Base-by-base conservation (phyloP, 2,888 invertebrate species). In the Vesta saturnalis region DNA sequence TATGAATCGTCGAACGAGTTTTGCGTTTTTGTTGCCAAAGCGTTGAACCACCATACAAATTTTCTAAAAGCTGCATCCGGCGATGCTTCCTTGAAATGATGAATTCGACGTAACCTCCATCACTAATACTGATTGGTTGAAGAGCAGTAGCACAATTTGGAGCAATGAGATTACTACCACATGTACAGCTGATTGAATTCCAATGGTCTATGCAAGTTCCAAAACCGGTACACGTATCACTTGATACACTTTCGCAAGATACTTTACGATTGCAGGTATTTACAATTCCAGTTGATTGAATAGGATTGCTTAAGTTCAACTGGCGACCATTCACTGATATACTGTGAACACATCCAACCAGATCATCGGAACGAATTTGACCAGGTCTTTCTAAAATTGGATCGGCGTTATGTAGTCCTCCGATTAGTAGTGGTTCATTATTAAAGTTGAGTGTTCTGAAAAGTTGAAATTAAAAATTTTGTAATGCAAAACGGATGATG, bases 321-420 rank as follows among this genome's bases (percentile, higher is more conserved):
- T 90, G 86, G 18, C 95, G 89, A 1, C 96, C 96, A 79, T 97
- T 96, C 61, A 97, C 89, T 0, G 93, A 90, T 1, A 97, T 92
- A 74, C 95, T 95, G 79, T 96, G 95, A 74, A 97, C 90, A 80
- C 98, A 98, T 3, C 98, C 98, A 14, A 97, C 92, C 69, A 98
- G 91, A 81, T 97, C 97, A 80, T 97, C 96, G 0, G 96, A 92
- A 77, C 92, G 92, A 43, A 97, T 90, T 84, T 97, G 96, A 0
- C 95, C 95, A 0, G 94, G 94, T 52, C 96, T 89, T 81, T 96
- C 95, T 21, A 96, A 84, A 0, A 96, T 91, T 12, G 95, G 94
- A 83, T 95, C 94, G 0, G 96, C 94, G 73, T 91, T 91, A 54
- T 89, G 87, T 35, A 97, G 85, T 5, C 97, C 97, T 18, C 97